Percentiles rank a stretch among this genome's conserved stretches.
Evolutionary conservation across 2,113 vertebrate species (phyloP).

Genomic region (Rana temporaria): DNA sequence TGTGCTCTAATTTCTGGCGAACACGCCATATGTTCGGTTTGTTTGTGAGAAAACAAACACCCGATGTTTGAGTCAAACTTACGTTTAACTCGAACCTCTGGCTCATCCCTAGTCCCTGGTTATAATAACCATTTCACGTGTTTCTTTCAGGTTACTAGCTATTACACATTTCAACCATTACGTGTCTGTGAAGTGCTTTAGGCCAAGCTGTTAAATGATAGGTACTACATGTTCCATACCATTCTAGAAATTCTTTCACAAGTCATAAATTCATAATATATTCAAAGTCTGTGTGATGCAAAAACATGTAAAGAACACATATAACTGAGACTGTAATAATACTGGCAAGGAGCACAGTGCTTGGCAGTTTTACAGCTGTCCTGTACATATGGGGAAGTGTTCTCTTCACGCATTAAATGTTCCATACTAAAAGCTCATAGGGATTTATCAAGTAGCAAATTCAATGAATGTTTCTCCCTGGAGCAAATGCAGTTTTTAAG

Average conservation of each 20-base stretch:
- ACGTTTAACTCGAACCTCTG: no score
- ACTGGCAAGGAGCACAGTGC: slow-evolving; percentile 12
- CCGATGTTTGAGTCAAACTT: no score
- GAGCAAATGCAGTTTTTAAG: background rate
- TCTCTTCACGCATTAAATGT: slow-evolving; percentile 21
- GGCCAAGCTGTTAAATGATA: slow-evolving; percentile 7
- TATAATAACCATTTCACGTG: background rate
- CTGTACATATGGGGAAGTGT: slow-evolving; percentile 26
- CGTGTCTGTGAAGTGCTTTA: slow-evolving; percentile 1
- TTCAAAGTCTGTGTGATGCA: slow-evolving; percentile 8
- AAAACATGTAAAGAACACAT: slow-evolving; percentile 18
- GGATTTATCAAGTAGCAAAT: background rate
- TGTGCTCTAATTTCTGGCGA: no score
- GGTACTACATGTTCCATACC: slow-evolving; percentile 22
- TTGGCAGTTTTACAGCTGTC: slow-evolving; percentile 7
- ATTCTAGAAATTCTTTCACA: slow-evolving; percentile 33
- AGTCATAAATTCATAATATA: slow-evolving; percentile 15
- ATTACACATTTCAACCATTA: background rate
- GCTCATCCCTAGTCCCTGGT: no score
- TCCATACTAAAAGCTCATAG: slow-evolving; percentile 16
- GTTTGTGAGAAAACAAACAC: no score
- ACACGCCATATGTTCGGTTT: no score
- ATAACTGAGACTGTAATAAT: background rate
- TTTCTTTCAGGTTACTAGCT: background rate
- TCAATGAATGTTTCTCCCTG: background rate